These are phyloP conservation scores for Podiceps cristatus DNA, from an alignment of 2,113 vertebrate species.

Conservation along the genomic window DNA sequence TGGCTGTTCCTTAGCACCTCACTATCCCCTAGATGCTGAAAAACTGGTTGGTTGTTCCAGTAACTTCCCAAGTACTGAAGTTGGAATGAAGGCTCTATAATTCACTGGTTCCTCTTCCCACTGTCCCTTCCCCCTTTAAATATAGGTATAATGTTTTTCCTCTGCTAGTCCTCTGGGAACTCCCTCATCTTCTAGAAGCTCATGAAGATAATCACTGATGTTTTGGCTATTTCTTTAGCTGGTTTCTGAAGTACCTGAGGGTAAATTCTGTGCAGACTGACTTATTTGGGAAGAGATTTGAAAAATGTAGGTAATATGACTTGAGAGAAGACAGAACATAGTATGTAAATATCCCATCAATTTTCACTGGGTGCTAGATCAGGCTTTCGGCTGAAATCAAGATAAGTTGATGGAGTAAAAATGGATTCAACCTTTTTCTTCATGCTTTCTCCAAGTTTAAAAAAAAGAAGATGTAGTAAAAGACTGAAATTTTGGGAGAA, in stretches of 20 bases:
- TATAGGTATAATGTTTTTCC: not conserved
- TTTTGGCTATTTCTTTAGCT: conserved; percentile 12
- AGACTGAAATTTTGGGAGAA: not conserved
- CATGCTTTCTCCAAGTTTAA: not conserved
- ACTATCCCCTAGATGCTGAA: not conserved
- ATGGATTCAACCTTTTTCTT: not conserved
- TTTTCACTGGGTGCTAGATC: not conserved
- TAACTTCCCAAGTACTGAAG: not conserved
- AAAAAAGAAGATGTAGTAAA: not conserved
- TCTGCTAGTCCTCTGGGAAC: not conserved
- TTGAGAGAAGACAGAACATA: not conserved
- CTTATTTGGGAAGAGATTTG: conserved; percentile 3
- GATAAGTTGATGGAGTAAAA: not conserved
- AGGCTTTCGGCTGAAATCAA: not conserved
- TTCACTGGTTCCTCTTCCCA: not conserved
- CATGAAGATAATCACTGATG: not conserved
- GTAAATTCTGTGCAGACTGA: not conserved
- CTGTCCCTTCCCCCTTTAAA: not conserved
- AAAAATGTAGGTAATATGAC: not conserved
- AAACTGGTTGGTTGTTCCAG: not conserved
- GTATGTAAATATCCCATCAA: not conserved
- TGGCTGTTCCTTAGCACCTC: not conserved
- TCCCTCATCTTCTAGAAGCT: not conserved
- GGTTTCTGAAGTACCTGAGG: not conserved
- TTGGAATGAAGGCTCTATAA: not conserved